Base-by-base conservation (phyloP, 1,140 invertebrate species). In the Globodera rostochiensis region DNA sequence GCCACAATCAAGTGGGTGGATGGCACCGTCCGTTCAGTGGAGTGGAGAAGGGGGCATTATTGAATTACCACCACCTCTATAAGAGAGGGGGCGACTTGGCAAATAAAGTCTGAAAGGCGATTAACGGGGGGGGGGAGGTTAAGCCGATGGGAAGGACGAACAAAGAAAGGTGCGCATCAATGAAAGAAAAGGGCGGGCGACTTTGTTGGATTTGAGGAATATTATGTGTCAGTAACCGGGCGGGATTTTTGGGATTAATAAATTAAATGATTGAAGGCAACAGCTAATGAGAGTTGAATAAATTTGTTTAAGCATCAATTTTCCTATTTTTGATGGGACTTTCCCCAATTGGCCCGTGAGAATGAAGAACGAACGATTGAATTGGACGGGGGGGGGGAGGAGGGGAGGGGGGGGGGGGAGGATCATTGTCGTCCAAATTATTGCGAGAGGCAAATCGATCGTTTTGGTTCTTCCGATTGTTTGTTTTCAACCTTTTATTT, bases 91-190 rank as follows among this genome's bases (percentile, higher is more conserved):
- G 46, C 13, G 9, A 47, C 69, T 71, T 71, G 69, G 69, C 69
- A 71, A 71, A 71, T 47, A 71, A 71, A 71, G 25, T 11, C 69
- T 19, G 25, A 71, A 60, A 60, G 57, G 57, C 57, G 57, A 60
- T 60, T 13, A 60, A 19, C 2, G 11, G 57, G n/a, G 6, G 69
- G 25, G 69, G 69, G 25, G 6, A 21, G 46, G 21, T 8, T 6
- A 36, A 47, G 69, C n/a, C 21, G n/a, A 11, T 4, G 69, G 69
- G 4, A 71, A 21, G 25, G 57, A 19, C 4, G 57, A 19, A 19
- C 13, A 19, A 19, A 60, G 57, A 15, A 5, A 19, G 57, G 11
- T 11, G 57, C 25, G n/a, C n/a, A 21, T 11, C 11, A 71, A 71
- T 36, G 69, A 71, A 36, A 11, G 9, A 36, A 36, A 47, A 25